A percentile compares a stretch with the other conserved stretches of the same genome.
Evolutionary conservation across 2,888 invertebrate genomes (phyloP).

Genomic region (Lithophane ornitopus): DNA sequence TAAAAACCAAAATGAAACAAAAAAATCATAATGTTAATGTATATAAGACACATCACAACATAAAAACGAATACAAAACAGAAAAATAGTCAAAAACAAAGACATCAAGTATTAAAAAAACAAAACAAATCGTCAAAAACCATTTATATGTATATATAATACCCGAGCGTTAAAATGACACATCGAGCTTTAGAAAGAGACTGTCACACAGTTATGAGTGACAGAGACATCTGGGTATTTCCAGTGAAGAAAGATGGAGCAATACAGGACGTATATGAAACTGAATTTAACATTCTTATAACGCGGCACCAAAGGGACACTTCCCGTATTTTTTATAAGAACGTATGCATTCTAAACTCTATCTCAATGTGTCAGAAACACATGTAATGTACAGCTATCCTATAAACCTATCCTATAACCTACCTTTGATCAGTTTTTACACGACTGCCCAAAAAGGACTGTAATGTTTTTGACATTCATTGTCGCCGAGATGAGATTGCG

Average conservation of each 20-base stretch:
- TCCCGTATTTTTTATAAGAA: neutral
- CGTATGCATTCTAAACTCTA: neutral
- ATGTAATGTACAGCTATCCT: too few species aligned
- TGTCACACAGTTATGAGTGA: too few species aligned
- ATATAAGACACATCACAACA: neutral
- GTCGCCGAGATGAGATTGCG: neutral
- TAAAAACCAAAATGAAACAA: conserved; percentile 3
- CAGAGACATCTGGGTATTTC: neutral
- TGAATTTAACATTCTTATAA: neutral
- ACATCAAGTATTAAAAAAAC: conserved; percentile 4
- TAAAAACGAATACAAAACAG: conserved; percentile 9
- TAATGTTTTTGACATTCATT: neutral
- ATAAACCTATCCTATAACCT: too few species aligned
- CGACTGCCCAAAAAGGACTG: too few species aligned
- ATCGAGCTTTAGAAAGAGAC: neutral
- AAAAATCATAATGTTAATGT: neutral
- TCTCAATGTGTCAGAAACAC: neutral
- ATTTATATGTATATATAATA: neutral
- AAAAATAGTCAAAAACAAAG: conserved; percentile 8
- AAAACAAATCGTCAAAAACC: neutral
- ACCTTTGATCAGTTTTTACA: neutral
- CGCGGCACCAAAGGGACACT: neutral
- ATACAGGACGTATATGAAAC: neutral
- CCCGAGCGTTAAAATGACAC: neutral
- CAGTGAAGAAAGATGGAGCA: neutral